Percentiles rank a stretch among this genome's conserved stretches.
Evolutionary conservation across 1,140 invertebrate species (phyloP).

Genomic region (Calliphora vicina): DNA sequence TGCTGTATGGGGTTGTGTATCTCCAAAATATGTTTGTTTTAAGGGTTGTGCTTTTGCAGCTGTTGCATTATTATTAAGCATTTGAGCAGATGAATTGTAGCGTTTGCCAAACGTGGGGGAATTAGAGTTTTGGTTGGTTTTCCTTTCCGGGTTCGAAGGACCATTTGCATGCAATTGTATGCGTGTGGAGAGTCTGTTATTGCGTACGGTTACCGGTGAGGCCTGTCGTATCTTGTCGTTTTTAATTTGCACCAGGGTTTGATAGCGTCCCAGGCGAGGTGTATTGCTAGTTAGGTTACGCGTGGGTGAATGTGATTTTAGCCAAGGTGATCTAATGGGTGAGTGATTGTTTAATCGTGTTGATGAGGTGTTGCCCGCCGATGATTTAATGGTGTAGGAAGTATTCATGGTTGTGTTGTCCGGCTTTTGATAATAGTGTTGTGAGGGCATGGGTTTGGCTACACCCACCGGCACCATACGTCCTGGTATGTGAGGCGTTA

Average conservation of each 20-base stretch:
- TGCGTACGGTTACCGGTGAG: neutral
- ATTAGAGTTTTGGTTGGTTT: neutral
- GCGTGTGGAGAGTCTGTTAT: conserved; percentile 25
- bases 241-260: conserved; percentile 55
- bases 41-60: neutral
- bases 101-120: conserved; percentile 28
- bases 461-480: conserved; percentile 58
- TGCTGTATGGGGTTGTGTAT: neutral
- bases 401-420: neutral
- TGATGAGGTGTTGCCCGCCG: neutral
- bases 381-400: neutral
- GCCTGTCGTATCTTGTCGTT: conserved; percentile 41
- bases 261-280: conserved; percentile 44
- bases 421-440: conserved; percentile 46
- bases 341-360: conserved; percentile 23
- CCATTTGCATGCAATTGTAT: conserved; percentile 19
- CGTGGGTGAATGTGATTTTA: conserved; percentile 19
- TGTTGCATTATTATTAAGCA: neutral
- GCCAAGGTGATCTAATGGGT: conserved; percentile 22
- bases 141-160: neutral
- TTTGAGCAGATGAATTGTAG: neutral
- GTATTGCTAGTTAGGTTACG: neutral
- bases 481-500: conserved; percentile 54
- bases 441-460: conserved; percentile 56
- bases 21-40: conserved; percentile 37